Evolutionary conservation across 1,140 invertebrate genomes (phyloP).

Genomic region (Globodera ellingtonae): DNA sequence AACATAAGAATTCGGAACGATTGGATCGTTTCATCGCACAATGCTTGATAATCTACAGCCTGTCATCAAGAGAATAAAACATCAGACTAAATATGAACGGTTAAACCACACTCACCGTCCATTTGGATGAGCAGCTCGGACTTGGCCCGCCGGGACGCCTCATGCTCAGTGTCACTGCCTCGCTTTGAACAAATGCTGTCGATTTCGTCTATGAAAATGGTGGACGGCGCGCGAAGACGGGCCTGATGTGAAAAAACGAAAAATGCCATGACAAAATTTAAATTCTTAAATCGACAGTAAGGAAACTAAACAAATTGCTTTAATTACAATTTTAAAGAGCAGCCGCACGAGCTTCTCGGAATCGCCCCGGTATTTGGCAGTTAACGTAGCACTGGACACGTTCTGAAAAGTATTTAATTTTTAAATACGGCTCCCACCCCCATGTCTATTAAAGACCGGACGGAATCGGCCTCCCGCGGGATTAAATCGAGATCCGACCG

Average conservation of each 20-base stretch:
- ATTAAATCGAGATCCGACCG: too few relatives aligned
- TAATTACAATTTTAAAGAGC: slow-evolving; percentile 90
- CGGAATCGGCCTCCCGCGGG: too few relatives aligned
- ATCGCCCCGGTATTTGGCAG: slow-evolving; percentile 96
- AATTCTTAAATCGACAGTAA: too few relatives aligned
- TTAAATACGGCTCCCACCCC: too few relatives aligned
- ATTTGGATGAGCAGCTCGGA: slow-evolving; percentile 97
- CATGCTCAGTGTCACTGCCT: slow-evolving; percentile 94
- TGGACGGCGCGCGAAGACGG: slow-evolving; percentile 95
- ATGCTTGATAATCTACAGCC: too few relatives aligned
- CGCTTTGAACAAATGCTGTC: slow-evolving; percentile 94
- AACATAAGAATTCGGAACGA: too few relatives aligned
- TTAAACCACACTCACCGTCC: slow-evolving; percentile 82
- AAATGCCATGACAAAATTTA: not conserved
- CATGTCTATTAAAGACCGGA: too few relatives aligned
- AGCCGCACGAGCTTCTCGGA: slow-evolving; percentile 96
- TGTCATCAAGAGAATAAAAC: too few relatives aligned
- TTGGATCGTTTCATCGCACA: too few relatives aligned
- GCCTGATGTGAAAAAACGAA: slow-evolving; percentile 71
- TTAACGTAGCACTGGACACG: slow-evolving; percentile 92
- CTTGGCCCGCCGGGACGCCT: slow-evolving; percentile 94
- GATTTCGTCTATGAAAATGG: slow-evolving; percentile 99
- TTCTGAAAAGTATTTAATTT: slow-evolving; percentile 68
- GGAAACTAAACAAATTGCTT: too few relatives aligned
- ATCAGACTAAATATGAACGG: too few relatives aligned